phyloP scores from a whole-genome alignment of 2,888 invertebrate species.

The Pandemis corylana region DNA sequence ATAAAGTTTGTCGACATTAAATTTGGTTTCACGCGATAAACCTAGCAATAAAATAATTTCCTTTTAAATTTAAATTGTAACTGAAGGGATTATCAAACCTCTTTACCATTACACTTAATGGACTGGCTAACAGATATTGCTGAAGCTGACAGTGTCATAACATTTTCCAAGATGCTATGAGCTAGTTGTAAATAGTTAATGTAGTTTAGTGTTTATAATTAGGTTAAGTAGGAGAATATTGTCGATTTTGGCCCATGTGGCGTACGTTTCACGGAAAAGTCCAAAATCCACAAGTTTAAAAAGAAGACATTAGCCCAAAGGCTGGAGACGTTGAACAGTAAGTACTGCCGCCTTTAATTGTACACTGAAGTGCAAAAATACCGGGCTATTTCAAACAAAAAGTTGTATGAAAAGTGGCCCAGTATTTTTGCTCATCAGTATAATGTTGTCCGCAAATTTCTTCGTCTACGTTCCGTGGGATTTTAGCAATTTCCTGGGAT shows the following conservation, averaged over 20 bases:
- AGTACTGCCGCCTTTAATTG: background rate
- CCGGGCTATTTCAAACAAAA: too few relatives aligned
- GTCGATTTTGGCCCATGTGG: background rate
- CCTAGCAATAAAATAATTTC: background rate
- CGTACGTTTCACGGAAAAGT: background rate
- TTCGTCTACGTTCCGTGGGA: too few relatives aligned
- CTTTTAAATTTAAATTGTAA: background rate
- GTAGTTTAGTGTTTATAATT: background rate
- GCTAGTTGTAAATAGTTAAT: constrained; percentile 3
- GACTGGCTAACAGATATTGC: background rate
- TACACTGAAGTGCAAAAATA: background rate
- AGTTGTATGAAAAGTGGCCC: too few relatives aligned
- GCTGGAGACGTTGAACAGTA: background rate
- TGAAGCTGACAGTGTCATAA: constrained; percentile 18
- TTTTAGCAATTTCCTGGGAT: too few relatives aligned
- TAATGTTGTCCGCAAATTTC: too few relatives aligned
- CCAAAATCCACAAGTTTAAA: background rate
- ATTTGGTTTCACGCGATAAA: background rate
- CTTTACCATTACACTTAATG: background rate
- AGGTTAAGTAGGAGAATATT: background rate
- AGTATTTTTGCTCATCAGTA: too few relatives aligned
- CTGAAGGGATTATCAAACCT: background rate
- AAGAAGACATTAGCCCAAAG: background rate
- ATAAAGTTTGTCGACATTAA: too few relatives aligned
- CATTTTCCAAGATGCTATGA: constrained; percentile 11